Conservation (phyloP, 2,888 invertebrate genomes). For the Phaonia tiefii region DNA sequence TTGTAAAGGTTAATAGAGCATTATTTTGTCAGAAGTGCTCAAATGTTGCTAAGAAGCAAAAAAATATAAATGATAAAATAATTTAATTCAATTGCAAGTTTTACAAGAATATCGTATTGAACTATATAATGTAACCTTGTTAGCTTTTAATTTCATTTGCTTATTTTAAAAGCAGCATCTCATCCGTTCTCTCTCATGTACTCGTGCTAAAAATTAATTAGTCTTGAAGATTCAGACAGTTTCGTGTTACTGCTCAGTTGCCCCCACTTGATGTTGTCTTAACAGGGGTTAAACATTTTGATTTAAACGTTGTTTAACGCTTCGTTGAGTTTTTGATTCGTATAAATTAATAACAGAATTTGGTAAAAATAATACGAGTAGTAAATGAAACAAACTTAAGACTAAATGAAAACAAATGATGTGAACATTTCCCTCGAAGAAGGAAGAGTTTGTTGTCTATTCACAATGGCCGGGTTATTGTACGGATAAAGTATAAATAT, state of each 20-base stretch:
- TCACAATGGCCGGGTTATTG: neutral
- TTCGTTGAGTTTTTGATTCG: conserved; percentile 47
- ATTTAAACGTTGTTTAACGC: conserved; percentile 59
- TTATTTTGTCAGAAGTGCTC: no score
- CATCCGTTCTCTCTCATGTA: conserved; percentile 26
- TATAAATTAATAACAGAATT: conserved; percentile 49
- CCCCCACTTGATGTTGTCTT: conserved; percentile 39
- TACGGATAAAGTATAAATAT: neutral
- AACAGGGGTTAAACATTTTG: conserved; percentile 34
- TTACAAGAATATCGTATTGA: conserved; percentile 16
- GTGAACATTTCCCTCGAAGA: neutral
- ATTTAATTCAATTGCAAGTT: conserved; percentile 21
- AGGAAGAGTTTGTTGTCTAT: neutral
- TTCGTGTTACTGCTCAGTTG: conserved; percentile 42
- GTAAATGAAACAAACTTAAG: neutral
- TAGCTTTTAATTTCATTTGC: conserved; percentile 38
- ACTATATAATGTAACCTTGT: conserved; percentile 39
- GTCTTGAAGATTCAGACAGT: conserved; percentile 16
- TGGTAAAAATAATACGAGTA: neutral
- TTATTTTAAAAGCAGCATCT: conserved; percentile 31
- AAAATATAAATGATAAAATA: neutral
- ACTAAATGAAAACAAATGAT: neutral
- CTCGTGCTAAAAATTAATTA: conserved; percentile 28
- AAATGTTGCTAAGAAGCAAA: no score
- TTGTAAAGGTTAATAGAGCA: conserved; percentile 41